A percentile compares a stretch with the other conserved stretches of the same genome.
Conservation (phyloP, 2,113 vertebrate genomes). For the Anthoscopus minutus region DNA sequence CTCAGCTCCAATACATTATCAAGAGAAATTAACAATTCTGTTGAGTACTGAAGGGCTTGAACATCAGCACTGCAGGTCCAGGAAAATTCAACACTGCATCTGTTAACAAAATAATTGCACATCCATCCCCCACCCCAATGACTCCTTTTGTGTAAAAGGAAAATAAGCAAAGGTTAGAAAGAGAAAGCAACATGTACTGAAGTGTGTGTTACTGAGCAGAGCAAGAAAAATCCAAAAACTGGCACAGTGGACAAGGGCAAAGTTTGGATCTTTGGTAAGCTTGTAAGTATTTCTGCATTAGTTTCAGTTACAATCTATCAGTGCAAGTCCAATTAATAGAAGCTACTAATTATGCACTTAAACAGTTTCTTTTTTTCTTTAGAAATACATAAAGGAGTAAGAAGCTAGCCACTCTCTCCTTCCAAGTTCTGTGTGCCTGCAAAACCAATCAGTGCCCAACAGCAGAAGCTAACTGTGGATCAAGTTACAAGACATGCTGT, state of each 20-base stretch:
- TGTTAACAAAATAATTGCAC: background rate
- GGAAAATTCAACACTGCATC: background rate
- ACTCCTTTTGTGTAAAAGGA: background rate
- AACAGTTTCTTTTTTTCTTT: background rate
- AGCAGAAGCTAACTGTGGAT: background rate
- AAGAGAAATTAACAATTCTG: background rate
- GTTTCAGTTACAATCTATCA: background rate
- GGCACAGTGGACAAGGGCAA: background rate
- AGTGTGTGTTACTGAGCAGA: background rate
- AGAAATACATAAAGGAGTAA: background rate
- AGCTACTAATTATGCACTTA: background rate
- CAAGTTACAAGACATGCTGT: background rate
- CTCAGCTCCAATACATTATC: background rate
- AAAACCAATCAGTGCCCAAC: background rate
- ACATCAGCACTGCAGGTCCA: background rate
- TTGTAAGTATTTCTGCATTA: background rate
- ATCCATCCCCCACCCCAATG: rapidly evolving
- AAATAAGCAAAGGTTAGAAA: background rate
- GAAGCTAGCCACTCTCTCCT: background rate
- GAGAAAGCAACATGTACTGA: background rate
- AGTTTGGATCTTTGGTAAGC: background rate
- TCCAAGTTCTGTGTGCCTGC: background rate
- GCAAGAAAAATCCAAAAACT: background rate
- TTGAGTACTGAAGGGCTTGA: background rate
- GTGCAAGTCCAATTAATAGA: background rate